Evolutionary conservation across 2,888 invertebrate genomes (phyloP).

Genomic region (Eledona agricola): DNA sequence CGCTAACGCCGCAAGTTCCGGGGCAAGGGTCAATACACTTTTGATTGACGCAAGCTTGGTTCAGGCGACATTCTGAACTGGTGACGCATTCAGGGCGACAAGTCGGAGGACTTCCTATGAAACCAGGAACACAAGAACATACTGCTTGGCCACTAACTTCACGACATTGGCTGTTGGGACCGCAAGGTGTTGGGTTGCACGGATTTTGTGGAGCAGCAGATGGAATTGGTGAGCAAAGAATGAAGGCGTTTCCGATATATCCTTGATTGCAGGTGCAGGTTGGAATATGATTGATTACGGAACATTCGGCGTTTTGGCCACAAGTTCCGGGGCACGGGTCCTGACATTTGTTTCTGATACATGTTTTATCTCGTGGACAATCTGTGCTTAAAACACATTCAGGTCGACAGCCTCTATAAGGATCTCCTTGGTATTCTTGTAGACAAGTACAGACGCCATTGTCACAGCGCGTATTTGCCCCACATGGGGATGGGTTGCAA

Average conservation of each 20-base stretch:
- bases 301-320: constrained; percentile 75
- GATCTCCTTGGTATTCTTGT: constrained; percentile 81
- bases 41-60: constrained; percentile 79
- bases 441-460: constrained; percentile 82
- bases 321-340: constrained; percentile 77
- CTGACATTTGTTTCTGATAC: constrained; percentile 72
- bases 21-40: constrained; percentile 85
- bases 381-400: constrained; percentile 75
- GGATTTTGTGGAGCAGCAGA: constrained; percentile 63
- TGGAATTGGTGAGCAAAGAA: constrained; percentile 67
- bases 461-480: constrained; percentile 82
- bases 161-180: constrained; percentile 80
- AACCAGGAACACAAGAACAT: constrained; percentile 76
- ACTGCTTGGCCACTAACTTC: constrained; percentile 77
- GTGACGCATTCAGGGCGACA: constrained; percentile 81
- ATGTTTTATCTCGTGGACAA: constrained; percentile 71
- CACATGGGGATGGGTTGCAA: constrained; percentile 83
- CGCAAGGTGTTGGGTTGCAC: constrained; percentile 79
- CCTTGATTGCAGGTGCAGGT: constrained; percentile 76
- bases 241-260: constrained; percentile 75
- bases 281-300: constrained; percentile 77
- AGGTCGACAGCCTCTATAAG: constrained; percentile 75
- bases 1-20: constrained; percentile 80
- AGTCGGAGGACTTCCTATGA: constrained; percentile 78
- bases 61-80: constrained; percentile 78